Conservation (phyloP, 2,113 vertebrate species). For the Nibea coibor region DNA sequence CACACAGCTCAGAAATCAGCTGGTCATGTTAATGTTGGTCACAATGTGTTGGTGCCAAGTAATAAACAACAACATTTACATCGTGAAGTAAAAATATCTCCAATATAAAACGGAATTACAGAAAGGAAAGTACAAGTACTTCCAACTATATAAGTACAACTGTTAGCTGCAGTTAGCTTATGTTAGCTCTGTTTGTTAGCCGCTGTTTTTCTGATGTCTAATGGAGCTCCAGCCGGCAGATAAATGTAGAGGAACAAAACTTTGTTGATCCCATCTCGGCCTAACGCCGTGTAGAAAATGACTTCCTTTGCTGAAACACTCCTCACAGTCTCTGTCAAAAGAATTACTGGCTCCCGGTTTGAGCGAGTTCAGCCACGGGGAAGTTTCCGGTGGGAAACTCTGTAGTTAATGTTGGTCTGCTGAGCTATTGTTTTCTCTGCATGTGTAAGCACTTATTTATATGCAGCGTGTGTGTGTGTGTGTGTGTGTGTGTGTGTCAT, state of each 20-base stretch:
- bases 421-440: slow-evolving; percentile 24
- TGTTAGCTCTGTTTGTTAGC: too few relatives aligned
- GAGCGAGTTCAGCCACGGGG: background rate
- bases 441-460: background rate
- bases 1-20: too few relatives aligned
- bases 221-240: background rate
- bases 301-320: slow-evolving; percentile 12
- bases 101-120: too few relatives aligned
- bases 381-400: background rate
- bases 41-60: too few relatives aligned
- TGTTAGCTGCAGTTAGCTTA: too few relatives aligned
- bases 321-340: slow-evolving; percentile 7
- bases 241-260: background rate
- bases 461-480: background rate
- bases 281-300: slow-evolving; percentile 5
- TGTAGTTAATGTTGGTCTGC: background rate
- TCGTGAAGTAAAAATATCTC: too few relatives aligned
- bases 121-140: too few relatives aligned
- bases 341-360: slow-evolving; percentile 12
- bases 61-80: too few relatives aligned
- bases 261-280: background rate
- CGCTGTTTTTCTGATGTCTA: background rate
- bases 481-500: background rate
- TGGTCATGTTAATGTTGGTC: too few relatives aligned
- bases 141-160: too few relatives aligned